A percentile compares a stretch with the other conserved stretches of the same genome.
Evolutionary conservation across 2,113 vertebrate genomes (phyloP).

Genomic region (Trematocara macrostoma): DNA sequence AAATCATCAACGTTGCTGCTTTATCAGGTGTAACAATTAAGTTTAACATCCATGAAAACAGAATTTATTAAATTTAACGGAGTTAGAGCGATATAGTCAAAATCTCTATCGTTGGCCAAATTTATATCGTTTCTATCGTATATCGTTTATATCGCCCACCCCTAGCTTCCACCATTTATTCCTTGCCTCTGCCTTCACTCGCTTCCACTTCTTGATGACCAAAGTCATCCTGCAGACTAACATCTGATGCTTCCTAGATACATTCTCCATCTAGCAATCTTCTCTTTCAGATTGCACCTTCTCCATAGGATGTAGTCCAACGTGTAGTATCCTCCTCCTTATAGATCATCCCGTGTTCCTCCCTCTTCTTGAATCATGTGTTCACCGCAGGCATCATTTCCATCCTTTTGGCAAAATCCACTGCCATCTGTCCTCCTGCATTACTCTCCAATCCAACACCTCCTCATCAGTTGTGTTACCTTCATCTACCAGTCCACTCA

Average conservation of each 20-base stretch:
- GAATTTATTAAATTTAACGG: too few relatives aligned
- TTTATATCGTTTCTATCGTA: too few relatives aligned
- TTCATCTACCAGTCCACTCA: neutral
- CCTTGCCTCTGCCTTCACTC: neutral
- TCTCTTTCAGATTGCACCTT: neutral
- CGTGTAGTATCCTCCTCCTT: accelerated
- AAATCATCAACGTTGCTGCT: too few relatives aligned
- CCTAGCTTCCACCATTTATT: neutral
- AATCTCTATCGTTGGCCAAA: too few relatives aligned
- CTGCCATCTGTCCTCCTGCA: neutral
- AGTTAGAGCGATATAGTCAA: too few relatives aligned
- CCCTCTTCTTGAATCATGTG: accelerated
- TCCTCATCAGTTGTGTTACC: neutral
- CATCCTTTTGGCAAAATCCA: neutral
- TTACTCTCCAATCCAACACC: neutral
- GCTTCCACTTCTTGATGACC: neutral
- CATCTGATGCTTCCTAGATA: neutral
- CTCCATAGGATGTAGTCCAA: neutral
- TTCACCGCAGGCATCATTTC: neutral
- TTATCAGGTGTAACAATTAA: too few relatives aligned
- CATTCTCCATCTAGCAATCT: neutral
- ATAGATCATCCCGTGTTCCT: neutral
- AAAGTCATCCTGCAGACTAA: neutral
- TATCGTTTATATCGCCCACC: too few relatives aligned
- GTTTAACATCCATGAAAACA: too few relatives aligned